Conservation (phyloP, 2,888 invertebrate genomes). For the Chelonus formosanus region DNA sequence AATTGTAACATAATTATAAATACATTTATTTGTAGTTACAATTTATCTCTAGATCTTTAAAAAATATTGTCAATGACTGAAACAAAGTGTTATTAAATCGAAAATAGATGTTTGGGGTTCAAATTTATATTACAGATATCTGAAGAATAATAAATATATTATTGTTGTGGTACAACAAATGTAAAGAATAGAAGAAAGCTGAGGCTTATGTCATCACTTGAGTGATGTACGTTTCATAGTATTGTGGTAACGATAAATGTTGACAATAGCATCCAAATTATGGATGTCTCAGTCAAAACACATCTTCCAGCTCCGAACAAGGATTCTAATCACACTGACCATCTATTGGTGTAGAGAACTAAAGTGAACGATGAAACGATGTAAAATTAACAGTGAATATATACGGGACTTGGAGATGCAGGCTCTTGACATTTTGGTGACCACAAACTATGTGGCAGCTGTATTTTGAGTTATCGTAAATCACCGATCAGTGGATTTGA, state of each 20-base stretch:
- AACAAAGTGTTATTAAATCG: no score
- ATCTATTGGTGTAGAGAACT: constrained; percentile 37
- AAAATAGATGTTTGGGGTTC: no score
- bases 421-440: constrained; percentile 48
- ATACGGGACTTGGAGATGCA: constrained; percentile 20
- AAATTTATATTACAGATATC: no score
- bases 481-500: constrained; percentile 62
- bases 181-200: constrained; percentile 24
- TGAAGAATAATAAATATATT: constrained; percentile 13
- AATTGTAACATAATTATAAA: no score
- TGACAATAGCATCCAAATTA: constrained; percentile 61
- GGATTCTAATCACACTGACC: constrained; percentile 44
- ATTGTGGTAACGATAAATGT: constrained; percentile 49
- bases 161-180: constrained; percentile 17
- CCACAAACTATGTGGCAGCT: constrained; percentile 62
- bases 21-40: no score
- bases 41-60: no score
- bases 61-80: no score
- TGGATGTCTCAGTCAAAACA: constrained; percentile 60
- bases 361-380: constrained; percentile 28
- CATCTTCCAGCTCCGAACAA: constrained; percentile 41
- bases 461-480: constrained; percentile 62
- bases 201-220: constrained; percentile 34
- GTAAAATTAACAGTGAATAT: constrained; percentile 14
- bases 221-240: constrained; percentile 40